Conservation (phyloP, 2,113 vertebrate species). For the Pyxicephalus adspersus region DNA sequence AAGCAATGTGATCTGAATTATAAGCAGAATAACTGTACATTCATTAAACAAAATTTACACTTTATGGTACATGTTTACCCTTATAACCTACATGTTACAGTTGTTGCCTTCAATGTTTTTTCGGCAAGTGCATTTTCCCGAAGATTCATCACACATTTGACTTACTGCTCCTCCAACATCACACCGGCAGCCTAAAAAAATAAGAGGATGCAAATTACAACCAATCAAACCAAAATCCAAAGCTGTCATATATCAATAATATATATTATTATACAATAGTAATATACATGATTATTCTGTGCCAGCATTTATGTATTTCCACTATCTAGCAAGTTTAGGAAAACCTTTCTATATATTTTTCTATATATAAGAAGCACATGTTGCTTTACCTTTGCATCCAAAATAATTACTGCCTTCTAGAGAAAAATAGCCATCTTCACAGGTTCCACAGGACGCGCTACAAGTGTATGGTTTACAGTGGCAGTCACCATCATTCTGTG, state of each 20-base stretch:
- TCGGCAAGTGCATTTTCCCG: constrained; percentile 80
- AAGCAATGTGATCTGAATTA: too few species aligned
- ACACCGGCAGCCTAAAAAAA: constrained; percentile 81
- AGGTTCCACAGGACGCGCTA: constrained; percentile 78
- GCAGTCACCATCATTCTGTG: constrained; percentile 83
- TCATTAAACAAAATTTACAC: too few species aligned
- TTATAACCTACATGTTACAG: constrained; percentile 80
- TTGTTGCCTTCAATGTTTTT: constrained; percentile 73
- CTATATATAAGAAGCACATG: not conserved
- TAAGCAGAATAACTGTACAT: too few species aligned
- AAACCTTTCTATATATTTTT: too few species aligned
- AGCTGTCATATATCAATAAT: not conserved
- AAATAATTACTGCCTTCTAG: constrained; percentile 85
- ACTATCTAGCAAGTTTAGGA: too few species aligned
- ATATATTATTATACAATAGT: too few species aligned
- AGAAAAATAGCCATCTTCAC: constrained; percentile 83
- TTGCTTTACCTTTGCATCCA: constrained; percentile 84
- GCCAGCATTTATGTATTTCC: too few species aligned
- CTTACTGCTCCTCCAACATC: constrained; percentile 82
- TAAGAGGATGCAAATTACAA: not conserved
- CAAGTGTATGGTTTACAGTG: constrained; percentile 83
- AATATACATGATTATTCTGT: too few species aligned
- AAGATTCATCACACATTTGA: constrained; percentile 68
- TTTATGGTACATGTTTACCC: too few species aligned
- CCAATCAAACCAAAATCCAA: not conserved